Conservation (phyloP, 2,888 invertebrate genomes). For the Mycalesis mineus region DNA sequence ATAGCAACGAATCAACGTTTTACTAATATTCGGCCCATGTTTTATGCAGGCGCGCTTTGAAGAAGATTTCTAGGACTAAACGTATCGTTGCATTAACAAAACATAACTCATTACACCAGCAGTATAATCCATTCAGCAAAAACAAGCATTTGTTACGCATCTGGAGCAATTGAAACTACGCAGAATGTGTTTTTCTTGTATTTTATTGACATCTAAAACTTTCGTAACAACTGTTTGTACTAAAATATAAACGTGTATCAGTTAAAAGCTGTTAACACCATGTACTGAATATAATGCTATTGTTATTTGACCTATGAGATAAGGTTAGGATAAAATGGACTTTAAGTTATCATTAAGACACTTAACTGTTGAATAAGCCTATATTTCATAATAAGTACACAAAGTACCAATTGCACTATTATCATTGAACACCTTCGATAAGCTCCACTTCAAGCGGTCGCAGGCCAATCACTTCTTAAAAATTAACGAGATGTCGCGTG, state of each 20-base stretch:
- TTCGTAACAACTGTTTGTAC: constrained; percentile 76
- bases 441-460: constrained; percentile 47
- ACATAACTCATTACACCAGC: too few relatives aligned
- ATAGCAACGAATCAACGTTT: too few relatives aligned
- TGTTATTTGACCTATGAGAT: constrained; percentile 57
- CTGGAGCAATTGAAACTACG: constrained; percentile 11
- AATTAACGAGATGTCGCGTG: constrained; percentile 12
- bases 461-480: constrained; percentile 28
- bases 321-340: constrained; percentile 63
- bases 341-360: constrained; percentile 36
- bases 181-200: constrained; percentile 20
- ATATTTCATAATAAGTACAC: constrained; percentile 23
- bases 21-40: too few relatives aligned
- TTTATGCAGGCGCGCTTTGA: too few relatives aligned
- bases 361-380: constrained; percentile 24
- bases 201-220: constrained; percentile 77
- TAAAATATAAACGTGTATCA: constrained; percentile 75
- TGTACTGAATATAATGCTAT: constrained; percentile 57
- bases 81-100: too few relatives aligned
- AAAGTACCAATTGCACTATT: constrained; percentile 30
- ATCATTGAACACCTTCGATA: constrained; percentile 39
- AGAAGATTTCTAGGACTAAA: too few relatives aligned
- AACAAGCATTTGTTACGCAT: neutral
- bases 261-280: constrained; percentile 69
- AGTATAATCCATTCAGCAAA: too few relatives aligned